A percentile compares a stretch with the other conserved stretches of the same genome.
Evolutionary conservation across 2,113 vertebrate genomes (phyloP).

Genomic region (Mionectes macconnelli): DNA sequence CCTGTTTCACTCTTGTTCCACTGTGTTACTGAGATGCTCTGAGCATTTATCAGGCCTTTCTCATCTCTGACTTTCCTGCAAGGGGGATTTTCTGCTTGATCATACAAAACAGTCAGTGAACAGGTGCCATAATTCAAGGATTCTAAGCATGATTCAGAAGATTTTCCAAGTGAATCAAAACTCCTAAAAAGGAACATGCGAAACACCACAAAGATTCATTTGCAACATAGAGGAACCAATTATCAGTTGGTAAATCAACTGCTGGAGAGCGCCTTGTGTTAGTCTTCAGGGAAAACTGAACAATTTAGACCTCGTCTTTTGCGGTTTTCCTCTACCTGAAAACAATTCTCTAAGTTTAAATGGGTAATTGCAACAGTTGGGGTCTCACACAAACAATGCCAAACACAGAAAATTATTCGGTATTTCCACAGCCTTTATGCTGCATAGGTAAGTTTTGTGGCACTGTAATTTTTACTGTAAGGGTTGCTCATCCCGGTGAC

Average conservation of each 20-base stretch:
- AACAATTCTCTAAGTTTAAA: neutral
- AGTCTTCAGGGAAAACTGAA: neutral
- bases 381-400: neutral
- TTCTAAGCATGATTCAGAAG: neutral
- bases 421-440: neutral
- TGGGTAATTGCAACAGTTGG: neutral
- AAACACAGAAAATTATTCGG: neutral
- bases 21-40: neutral
- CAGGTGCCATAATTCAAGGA: neutral
- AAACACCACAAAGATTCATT: neutral
- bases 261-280: neutral
- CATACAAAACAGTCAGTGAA: neutral
- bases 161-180: neutral
- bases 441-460: neutral
- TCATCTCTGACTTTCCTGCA: neutral
- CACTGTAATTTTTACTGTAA: neutral
- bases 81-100: neutral
- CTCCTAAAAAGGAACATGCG: neutral
- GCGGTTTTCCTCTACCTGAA: neutral
- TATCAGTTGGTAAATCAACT: neutral
- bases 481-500: neutral
- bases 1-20: neutral
- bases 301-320: neutral
- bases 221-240: neutral
- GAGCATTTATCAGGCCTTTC: neutral